Conservation (phyloP, 2,888 invertebrate species). For the Tortricodes alternella region DNA sequence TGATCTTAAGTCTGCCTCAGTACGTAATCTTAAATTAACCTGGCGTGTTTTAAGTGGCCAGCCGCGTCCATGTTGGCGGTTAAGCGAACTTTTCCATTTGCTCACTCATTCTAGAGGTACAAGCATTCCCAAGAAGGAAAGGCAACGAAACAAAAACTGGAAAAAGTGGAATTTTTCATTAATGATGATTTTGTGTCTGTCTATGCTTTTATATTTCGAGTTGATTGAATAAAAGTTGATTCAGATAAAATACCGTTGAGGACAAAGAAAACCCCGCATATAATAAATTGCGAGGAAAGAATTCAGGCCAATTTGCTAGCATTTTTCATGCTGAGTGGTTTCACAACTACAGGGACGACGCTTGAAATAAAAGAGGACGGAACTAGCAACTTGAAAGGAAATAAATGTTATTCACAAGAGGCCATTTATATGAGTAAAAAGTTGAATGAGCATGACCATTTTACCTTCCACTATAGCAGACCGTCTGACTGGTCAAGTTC, state of each 20-base stretch:
- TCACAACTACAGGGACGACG: conserved; percentile 17
- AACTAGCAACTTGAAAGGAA: conserved; percentile 34
- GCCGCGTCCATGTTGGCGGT: neutral
- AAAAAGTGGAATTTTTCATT: neutral
- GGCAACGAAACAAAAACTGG: neutral
- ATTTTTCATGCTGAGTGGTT: conserved; percentile 26
- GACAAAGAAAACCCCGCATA: neutral
- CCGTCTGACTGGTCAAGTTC: neutral
- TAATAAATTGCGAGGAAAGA: conserved; percentile 14
- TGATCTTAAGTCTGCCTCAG: neutral
- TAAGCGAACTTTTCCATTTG: neutral
- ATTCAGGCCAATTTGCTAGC: conserved; percentile 25
- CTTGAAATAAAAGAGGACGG: conserved; percentile 31
- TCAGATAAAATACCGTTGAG: neutral
- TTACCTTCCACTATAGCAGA: conserved; percentile 36
- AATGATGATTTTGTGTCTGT: neutral
- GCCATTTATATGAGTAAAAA: conserved; percentile 51
- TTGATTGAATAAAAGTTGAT: neutral
- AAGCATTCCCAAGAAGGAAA: neutral
- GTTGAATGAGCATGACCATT: conserved; percentile 65
- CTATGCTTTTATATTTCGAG: neutral
- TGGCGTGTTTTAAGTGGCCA: neutral
- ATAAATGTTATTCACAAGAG: conserved; percentile 27
- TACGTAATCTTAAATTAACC: neutral
- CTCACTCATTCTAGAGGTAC: neutral